Base-by-base conservation (phyloP, 2,113 vertebrate species). In the Amphilophus citrinellus region DNA sequence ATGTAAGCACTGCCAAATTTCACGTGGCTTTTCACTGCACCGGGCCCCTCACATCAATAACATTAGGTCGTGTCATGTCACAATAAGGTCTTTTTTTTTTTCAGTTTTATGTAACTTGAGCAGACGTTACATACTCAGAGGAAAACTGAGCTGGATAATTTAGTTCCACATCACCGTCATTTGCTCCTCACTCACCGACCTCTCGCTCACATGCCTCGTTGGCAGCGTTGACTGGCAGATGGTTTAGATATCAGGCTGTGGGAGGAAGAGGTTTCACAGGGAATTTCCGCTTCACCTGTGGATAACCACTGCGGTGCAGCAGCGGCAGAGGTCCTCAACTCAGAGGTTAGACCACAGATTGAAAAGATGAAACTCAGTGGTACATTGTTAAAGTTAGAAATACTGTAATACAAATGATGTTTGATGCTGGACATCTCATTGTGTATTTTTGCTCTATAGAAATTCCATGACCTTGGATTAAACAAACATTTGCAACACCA, bases 101-200 rank as follows among this genome's bases (percentile, higher is more conserved):
- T 32, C 63, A 61, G 30, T 63, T 58, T 2, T 20, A 24, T 61
- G 76, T 60, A 18, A 76, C 42, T 18, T 56, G 32, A 68, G 24
- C 37, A 75, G 27, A 84, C 42, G 27, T 53, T 2, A 63, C 44
- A 63, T 3, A n/a, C 17, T 47, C 50, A 37, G 22, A 32, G 22
- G 35, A 57, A n/a, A 20, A 59, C 22, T 4, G 1, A 58, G 35
- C 62, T 10, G 56, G 60, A 56, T 1, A 32, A 79, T 58, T 66
- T 66, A 58, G 24, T 59, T 79, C 27, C 15, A 66, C 24, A 4
- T 83, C 75, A 73, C 50, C 68, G 47, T 87, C 56, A 87, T 76
- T 80, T 83, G 44, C 71, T 85, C 30, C 61, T 61, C 79, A 89
- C 77, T 87, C n/a, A 58, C 39, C 47, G 60, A 65, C n/a, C 42